Evolutionary conservation across 2,888 invertebrate species (phyloP).

Genomic region (Drosophila nigricruria): DNA sequence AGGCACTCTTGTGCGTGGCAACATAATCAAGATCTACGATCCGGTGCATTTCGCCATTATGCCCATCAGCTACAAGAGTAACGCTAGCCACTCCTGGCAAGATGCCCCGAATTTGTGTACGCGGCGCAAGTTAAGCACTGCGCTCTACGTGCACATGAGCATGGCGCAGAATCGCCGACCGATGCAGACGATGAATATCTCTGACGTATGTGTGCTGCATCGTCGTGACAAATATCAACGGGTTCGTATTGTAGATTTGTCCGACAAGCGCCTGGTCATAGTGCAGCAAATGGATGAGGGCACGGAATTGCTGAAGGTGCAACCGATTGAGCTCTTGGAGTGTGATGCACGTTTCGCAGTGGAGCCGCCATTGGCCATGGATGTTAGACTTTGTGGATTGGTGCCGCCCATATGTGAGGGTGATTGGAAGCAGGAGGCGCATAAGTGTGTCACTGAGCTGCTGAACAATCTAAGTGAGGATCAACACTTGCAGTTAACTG

Average conservation of each 20-base stretch:
- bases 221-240: conserved; percentile 24
- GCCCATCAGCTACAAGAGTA: conserved; percentile 32
- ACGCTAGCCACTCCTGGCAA: conserved; percentile 30
- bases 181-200: neutral
- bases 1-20: conserved; percentile 36
- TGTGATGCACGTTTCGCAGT: conserved; percentile 31
- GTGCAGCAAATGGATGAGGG: conserved; percentile 60
- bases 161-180: conserved; percentile 11
- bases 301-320: conserved; percentile 29
- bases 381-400: conserved; percentile 48
- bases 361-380: conserved; percentile 40
- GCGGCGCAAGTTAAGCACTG: neutral
- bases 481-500: conserved; percentile 44
- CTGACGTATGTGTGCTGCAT: conserved; percentile 49
- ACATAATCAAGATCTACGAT: conserved; percentile 24
- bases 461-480: conserved; percentile 20
- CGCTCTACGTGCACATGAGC: conserved; percentile 35
- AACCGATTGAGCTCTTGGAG: conserved; percentile 23
- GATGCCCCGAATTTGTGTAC: neutral
- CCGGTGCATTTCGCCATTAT: conserved; percentile 47
- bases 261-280: neutral
- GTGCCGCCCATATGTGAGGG: conserved; percentile 8
- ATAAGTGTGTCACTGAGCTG: conserved; percentile 16
- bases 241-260: conserved; percentile 52
- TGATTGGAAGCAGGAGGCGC: conserved; percentile 21